Conservation (phyloP, 2,888 invertebrate species). For the Dysmachus trigonus region DNA sequence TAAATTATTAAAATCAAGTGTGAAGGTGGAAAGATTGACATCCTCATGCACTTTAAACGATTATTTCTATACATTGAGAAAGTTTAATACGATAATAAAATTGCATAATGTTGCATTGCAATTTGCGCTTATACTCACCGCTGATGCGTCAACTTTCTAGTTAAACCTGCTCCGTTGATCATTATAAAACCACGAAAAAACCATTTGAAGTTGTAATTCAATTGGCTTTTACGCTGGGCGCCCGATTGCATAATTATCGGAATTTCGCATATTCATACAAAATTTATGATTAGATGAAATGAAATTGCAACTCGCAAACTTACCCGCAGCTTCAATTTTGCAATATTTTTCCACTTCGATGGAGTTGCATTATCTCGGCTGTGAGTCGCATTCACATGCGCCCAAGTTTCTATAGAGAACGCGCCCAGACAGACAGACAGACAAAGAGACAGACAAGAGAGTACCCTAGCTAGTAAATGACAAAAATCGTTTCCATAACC, state of each 20-base stretch:
- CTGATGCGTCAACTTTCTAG: neutral
- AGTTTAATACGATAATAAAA: neutral
- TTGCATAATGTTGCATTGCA: neutral
- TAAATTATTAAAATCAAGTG: neutral
- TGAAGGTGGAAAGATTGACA: neutral
- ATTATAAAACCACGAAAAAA: neutral
- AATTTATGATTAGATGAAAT: neutral
- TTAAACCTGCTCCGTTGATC: neutral
- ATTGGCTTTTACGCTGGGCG: neutral
- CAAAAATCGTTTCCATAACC: constrained; percentile 2
- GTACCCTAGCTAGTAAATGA: neutral
- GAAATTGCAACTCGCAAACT: neutral
- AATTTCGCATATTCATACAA: neutral
- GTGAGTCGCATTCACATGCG: neutral
- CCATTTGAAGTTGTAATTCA: constrained; percentile 11
- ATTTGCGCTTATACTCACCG: neutral
- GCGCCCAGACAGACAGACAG: neutral
- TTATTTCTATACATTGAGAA: neutral
- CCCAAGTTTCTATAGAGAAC: neutral
- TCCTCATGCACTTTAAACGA: neutral
- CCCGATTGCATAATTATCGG: constrained; percentile 10
- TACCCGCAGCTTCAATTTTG: constrained; percentile 3
- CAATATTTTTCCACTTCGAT: constrained; percentile 21
- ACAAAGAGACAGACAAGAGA: neutral
- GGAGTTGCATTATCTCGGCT: neutral